Conservation (phyloP, 2,113 vertebrate genomes). For the Chroicocephalus ridibundus region DNA sequence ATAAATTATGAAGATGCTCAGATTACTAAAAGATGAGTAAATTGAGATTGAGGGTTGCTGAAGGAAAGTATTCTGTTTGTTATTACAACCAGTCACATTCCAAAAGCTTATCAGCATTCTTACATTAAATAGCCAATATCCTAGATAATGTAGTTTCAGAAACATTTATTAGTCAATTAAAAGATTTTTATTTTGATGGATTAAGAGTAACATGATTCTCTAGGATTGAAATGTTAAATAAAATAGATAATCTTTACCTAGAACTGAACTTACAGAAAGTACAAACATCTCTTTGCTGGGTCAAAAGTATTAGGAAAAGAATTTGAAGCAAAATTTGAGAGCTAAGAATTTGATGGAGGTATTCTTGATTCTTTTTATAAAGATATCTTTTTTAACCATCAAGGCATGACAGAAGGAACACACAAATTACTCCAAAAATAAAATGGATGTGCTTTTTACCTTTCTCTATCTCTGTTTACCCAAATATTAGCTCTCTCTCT, state of each 20-base stretch:
- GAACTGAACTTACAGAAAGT: not conserved
- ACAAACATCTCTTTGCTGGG: not conserved
- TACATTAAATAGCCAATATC: not conserved
- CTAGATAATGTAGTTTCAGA: not conserved
- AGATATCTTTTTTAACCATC: not conserved
- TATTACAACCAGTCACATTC: not conserved
- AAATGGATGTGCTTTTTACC: not conserved
- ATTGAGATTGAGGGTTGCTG: not conserved
- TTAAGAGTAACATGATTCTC: not conserved
- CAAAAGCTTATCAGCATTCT: not conserved
- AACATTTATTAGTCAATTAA: not conserved
- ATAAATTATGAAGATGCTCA: not conserved
- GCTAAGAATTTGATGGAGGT: not conserved
- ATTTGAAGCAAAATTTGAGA: not conserved
- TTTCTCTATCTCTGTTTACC: not conserved
- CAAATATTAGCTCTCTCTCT: not conserved
- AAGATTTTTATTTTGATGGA: not conserved
- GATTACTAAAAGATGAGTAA: not conserved
- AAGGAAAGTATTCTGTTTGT: not conserved
- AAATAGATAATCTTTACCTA: not conserved
- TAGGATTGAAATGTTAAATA: not conserved
- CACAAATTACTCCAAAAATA: not conserved
- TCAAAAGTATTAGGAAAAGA: not conserved
- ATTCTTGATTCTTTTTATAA: not conserved
- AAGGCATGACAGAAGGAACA: not conserved